These are phyloP conservation scores for Melipona beecheii DNA, from an alignment of 2,888 invertebrate species.

Conservation along the genomic window DNA sequence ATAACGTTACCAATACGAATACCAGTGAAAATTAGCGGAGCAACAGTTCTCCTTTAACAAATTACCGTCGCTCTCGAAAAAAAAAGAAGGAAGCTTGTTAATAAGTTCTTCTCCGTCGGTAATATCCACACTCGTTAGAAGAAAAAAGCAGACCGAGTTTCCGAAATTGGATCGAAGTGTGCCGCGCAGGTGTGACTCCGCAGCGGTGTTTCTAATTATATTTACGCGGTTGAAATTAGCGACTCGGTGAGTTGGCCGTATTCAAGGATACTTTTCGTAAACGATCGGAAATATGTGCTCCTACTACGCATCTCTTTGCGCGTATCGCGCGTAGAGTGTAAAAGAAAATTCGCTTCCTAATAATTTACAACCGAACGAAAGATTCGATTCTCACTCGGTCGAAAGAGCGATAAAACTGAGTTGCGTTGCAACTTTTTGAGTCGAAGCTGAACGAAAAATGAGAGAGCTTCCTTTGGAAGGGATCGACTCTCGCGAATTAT, in stretches of 20 bases:
- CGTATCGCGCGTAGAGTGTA: background rate
- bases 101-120: background rate
- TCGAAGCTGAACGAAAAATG: too few species aligned
- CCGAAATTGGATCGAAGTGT: too few species aligned
- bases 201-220: conserved; percentile 47
- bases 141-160: background rate
- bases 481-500: too few species aligned
- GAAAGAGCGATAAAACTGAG: too few species aligned
- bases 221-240: conserved; percentile 49
- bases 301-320: conserved; percentile 2
- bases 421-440: too few species aligned
- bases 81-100: background rate
- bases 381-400: too few species aligned
- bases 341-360: background rate
- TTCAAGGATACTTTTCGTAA: conserved; percentile 49
- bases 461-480: too few species aligned
- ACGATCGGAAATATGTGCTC: conserved; percentile 41
- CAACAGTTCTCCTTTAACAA: too few species aligned
- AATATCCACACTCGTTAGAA: background rate
- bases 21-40: too few species aligned
- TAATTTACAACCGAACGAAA: background rate
- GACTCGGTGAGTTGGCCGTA: conserved; percentile 41
- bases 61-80: too few species aligned
- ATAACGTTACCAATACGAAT: too few species aligned
- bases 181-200: background rate